Percentiles rank a stretch among this genome's conserved stretches.
Conservation (phyloP, 2,113 vertebrate species). For the Marcusenius ussheri region DNA sequence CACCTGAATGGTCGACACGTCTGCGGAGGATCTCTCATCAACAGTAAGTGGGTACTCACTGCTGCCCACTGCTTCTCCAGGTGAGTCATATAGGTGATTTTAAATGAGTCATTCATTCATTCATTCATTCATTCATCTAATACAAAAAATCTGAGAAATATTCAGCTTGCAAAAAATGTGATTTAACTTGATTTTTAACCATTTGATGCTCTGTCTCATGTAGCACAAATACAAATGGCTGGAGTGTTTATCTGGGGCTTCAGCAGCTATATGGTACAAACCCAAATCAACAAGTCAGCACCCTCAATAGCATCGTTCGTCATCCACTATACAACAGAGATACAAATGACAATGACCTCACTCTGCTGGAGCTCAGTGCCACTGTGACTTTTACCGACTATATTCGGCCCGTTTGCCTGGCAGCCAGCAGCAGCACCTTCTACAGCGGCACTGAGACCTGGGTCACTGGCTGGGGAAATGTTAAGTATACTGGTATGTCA, state of each 20-base stretch:
- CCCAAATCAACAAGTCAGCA: constrained; percentile 5
- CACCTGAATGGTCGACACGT: too few species aligned
- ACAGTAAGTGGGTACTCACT: too few species aligned
- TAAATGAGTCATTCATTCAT: too few species aligned
- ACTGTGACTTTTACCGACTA: neutral
- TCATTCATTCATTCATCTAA: too few species aligned
- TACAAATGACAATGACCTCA: constrained; percentile 14
- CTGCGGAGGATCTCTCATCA: too few species aligned
- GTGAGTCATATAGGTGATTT: too few species aligned
- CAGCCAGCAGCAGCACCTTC: constrained; percentile 45
- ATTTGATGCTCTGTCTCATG: neutral
- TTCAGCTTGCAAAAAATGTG: neutral
- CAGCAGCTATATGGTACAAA: constrained; percentile 5
- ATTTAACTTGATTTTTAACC: neutral
- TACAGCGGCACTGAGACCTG: constrained; percentile 48
- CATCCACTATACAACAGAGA: neutral
- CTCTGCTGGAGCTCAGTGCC: constrained; percentile 8
- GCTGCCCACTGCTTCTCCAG: too few species aligned
- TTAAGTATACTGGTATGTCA: constrained; percentile 48
- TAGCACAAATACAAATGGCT: neutral
- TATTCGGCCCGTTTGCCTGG: constrained; percentile 56
- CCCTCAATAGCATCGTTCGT: neutral
- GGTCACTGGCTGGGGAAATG: constrained; percentile 59
- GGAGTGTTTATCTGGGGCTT: constrained; percentile 18
- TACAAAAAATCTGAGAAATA: neutral